These are phyloP conservation scores for Catocala sponsa DNA, from an alignment of 2,888 invertebrate species.

Conservation along the genomic window DNA sequence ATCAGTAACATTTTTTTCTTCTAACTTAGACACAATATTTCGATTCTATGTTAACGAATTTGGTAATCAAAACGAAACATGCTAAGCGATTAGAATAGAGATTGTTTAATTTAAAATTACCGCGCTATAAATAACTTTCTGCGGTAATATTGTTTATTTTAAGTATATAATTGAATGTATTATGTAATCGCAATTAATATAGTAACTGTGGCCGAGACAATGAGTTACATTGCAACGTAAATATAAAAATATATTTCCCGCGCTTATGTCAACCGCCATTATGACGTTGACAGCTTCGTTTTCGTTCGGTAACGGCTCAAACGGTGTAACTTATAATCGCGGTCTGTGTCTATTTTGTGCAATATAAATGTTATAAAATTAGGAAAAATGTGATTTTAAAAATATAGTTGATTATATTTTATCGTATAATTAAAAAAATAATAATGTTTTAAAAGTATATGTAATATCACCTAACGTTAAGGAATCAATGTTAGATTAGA, in stretches of 20 bases:
- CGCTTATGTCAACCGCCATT: constrained; percentile 57
- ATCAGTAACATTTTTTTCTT: constrained; percentile 3
- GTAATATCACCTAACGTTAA: constrained; percentile 79
- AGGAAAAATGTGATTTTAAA: constrained; percentile 87
- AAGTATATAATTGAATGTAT: constrained; percentile 47
- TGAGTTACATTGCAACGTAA: constrained; percentile 44
- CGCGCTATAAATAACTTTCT: not conserved
- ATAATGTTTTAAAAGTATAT: constrained; percentile 77
- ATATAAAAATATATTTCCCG: constrained; percentile 40
- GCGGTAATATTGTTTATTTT: constrained; percentile 24
- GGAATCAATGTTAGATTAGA: constrained; percentile 80
- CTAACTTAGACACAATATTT: constrained; percentile 5
- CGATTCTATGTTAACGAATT: constrained; percentile 10
- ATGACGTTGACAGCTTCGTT: constrained; percentile 56
- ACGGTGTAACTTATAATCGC: constrained; percentile 58
- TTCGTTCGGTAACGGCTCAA: constrained; percentile 53
- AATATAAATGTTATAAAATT: constrained; percentile 81
- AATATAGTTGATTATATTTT: constrained; percentile 84
- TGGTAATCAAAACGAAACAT: constrained; percentile 8
- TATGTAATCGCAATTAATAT: constrained; percentile 44
- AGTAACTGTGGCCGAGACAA: constrained; percentile 37
- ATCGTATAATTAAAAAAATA: constrained; percentile 75
- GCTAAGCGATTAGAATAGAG: constrained; percentile 3
- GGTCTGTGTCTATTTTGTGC: constrained; percentile 81
- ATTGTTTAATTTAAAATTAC: not conserved